Conservation (phyloP, 2,797 vertebrate species). For the Loriculus beryllinus region DNA sequence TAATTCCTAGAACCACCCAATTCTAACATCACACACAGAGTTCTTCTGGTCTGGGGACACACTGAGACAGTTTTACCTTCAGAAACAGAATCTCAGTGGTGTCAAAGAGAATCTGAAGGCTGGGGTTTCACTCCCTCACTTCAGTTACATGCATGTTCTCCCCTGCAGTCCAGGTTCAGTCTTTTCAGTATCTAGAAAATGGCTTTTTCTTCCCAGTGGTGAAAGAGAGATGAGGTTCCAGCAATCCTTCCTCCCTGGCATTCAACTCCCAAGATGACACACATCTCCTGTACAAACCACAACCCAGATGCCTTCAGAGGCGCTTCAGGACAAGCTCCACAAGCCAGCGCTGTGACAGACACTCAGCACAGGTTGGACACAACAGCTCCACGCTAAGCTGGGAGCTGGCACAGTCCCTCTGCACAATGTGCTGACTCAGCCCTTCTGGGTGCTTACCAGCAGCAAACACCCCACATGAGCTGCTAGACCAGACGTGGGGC, state of each 20-base stretch:
- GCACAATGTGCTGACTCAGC: neutral
- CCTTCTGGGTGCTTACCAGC: neutral
- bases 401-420: neutral
- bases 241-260: neutral
- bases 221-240: neutral
- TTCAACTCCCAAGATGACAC: neutral
- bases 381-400: neutral
- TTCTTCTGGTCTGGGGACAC: neutral
- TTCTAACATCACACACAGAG: neutral
- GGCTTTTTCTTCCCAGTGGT: neutral
- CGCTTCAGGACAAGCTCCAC: neutral
- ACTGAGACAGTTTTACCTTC: neutral
- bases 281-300: rapidly evolving
- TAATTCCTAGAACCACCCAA: neutral
- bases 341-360: neutral
- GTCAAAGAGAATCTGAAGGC: neutral
- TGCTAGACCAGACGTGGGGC: neutral
- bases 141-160: neutral
- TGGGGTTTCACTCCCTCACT: neutral
- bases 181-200: neutral
- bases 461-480: neutral
- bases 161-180: neutral
- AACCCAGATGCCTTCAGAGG: neutral
- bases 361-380: rapidly evolving
- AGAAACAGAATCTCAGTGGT: neutral